Evolutionary conservation across 2,113 vertebrate genomes (phyloP).

Genomic region (Caranx ignobilis): DNA sequence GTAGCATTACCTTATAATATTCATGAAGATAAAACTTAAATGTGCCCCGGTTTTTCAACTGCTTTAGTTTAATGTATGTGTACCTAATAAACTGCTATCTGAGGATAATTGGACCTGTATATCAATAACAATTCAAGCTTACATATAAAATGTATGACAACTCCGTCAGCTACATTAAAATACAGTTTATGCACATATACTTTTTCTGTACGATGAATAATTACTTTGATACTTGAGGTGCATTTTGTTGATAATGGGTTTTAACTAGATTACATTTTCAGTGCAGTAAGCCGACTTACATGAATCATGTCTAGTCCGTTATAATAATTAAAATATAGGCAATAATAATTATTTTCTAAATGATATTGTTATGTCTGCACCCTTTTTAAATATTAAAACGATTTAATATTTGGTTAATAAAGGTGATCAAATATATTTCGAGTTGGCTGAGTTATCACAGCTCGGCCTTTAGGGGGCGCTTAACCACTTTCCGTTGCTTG

Average conservation of each 20-base stretch:
- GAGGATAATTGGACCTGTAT: background rate
- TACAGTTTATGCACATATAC: background rate
- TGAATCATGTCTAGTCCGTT: background rate
- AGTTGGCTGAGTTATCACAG: background rate
- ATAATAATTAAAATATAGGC: background rate
- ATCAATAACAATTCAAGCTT: background rate
- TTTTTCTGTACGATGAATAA: background rate
- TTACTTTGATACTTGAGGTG: background rate
- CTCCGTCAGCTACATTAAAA: background rate
- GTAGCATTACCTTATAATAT: too few relatives aligned
- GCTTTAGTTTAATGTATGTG: too few relatives aligned
- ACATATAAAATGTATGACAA: too few relatives aligned
- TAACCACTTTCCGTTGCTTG: background rate
- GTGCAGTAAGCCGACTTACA: background rate
- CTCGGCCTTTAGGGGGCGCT: constrained; percentile 47
- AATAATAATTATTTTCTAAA: background rate
- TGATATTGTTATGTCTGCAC: background rate
- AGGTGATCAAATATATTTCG: background rate
- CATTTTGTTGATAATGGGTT: background rate
- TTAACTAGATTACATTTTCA: too few relatives aligned
- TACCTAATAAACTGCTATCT: background rate
- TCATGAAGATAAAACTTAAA: too few relatives aligned
- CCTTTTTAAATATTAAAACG: background rate
- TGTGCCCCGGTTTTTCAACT: too few relatives aligned
- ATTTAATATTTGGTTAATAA: background rate